Base-by-base conservation (phyloP, 2,888 invertebrate genomes). In the Rhagonycha fulva region DNA sequence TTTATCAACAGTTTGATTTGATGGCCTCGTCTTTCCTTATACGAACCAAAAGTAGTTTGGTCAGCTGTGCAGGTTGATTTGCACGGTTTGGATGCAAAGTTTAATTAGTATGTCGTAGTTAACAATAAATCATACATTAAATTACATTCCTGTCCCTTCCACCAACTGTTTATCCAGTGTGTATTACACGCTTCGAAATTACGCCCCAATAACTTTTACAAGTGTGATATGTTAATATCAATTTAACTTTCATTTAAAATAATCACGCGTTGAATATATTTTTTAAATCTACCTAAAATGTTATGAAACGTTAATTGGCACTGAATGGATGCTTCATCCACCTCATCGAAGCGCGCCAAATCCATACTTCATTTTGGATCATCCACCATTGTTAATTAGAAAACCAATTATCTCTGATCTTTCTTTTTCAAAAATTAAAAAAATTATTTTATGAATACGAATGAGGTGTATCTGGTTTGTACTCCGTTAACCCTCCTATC, bases 401-500 rank as follows among this genome's bases (percentile, higher is more conserved):
- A 19, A 19, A 19, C 19, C 2, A 19, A 19, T 19, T 19, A 19
- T 19, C 1, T 2, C 19, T 2, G 19, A 19, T 19, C 19, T n/a
- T n/a, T 47, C 32, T 47, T 47, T 47, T n/a, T 47, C n/a, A n/a
- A 47, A 47, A 47, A 47, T 47, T n/a, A 47, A 47, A 47, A 47
- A 47, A 47, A 47, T 47, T n/a, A 47, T 47, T 47, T n/a, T 47
- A 47, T 47, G 19, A 63, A 63, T 19, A 24, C 24, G 19, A 63
- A 63, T 63, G 24, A 24, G 23, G 24, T 63, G 63, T 19, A 63
- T 47, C 47, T 47, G 47, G 47, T 47, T 47, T 47, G 47, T 47
- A 47, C 47, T 47, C 47, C n/a, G n/a, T 14, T 70, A 61, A 24
- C 30, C 68, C 74, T 71, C 76, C 63, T 79, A 79, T 79, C 79